Percentiles rank a stretch among this genome's conserved stretches.
phyloP scores from a whole-genome alignment of 2,888 invertebrate species.

The Nowickia ferox region DNA sequence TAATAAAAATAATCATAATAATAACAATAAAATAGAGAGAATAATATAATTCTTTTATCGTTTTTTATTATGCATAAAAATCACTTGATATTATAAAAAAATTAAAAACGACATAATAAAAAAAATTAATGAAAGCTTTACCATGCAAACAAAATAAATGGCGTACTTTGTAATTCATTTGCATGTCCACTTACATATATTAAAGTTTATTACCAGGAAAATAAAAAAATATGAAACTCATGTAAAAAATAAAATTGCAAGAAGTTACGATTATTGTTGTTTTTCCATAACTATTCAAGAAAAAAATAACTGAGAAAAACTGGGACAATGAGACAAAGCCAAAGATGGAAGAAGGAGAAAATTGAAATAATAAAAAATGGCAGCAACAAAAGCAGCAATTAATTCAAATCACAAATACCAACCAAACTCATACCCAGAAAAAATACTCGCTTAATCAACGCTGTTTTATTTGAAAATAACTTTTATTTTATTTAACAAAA shows the following conservation, averaged over 20 bases:
- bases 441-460: not conserved
- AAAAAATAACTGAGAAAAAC: not conserved
- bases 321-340: conserved; percentile 30
- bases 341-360: conserved; percentile 11
- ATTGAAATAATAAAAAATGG: conserved; percentile 5
- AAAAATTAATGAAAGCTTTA: not conserved
- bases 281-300: not conserved
- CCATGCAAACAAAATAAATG: conserved; percentile 49
- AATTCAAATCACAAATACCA: not conserved
- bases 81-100: not conserved
- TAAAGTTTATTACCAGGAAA: conserved; percentile 55
- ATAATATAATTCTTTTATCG: not conserved
- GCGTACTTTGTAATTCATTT: conserved; percentile 24
- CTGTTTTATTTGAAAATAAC: not conserved
- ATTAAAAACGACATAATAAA: not conserved
- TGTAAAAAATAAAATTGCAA: conserved; percentile 39
- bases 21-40: no score
- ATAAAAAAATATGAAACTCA: conserved; percentile 35
- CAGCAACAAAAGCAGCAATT: conserved; percentile 14
- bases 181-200: not conserved
- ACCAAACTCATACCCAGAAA: not conserved
- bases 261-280: not conserved
- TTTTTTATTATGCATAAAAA: not conserved
- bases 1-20: conserved; percentile 4
- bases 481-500: conserved; percentile 12